Evolutionary conservation across 2,797 vertebrate species (phyloP).

Genomic region (Sebastes kiyomatsui): DNA sequence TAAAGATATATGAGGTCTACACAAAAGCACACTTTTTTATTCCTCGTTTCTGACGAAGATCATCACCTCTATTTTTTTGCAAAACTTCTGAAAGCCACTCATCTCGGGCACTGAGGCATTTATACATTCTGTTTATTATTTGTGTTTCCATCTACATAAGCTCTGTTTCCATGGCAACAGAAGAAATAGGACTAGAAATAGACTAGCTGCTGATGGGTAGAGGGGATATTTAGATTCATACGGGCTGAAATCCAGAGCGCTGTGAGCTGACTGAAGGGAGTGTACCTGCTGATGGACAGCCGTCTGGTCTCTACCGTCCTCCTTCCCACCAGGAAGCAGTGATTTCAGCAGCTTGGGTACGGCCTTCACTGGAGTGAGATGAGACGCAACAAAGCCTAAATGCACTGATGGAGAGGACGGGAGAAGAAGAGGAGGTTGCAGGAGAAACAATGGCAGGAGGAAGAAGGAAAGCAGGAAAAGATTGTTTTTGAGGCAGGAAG

Average conservation of each 20-base stretch:
- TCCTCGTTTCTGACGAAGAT: not conserved
- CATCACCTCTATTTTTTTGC: not conserved
- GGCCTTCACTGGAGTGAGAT: conserved; percentile 89
- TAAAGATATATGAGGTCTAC: not conserved
- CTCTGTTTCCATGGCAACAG: conserved; percentile 63
- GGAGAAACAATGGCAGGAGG: conserved; percentile 3
- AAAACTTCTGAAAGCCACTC: conserved; percentile 10
- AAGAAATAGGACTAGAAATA: conserved; percentile 13
- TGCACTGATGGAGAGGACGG: conserved; percentile 66
- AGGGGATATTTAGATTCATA: conserved; percentile 37
- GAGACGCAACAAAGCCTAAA: conserved; percentile 85
- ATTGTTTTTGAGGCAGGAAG: not conserved
- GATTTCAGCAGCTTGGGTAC: conserved; percentile 94
- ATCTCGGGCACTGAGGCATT: conserved; percentile 14
- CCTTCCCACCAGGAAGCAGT: conserved; percentile 87
- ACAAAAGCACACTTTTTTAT: not conserved
- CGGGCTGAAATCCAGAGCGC: not conserved
- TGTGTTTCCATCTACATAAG: conserved; percentile 39
- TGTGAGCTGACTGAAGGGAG: not conserved
- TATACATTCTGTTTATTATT: conserved; percentile 26
- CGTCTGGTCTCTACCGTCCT: conserved; percentile 83
- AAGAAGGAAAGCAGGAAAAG: not conserved
- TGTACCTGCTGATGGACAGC: conserved; percentile 87
- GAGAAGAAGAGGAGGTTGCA: not conserved
- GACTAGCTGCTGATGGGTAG: conserved; percentile 20